A percentile compares a stretch with the other conserved stretches of the same genome.
phyloP scores from a whole-genome alignment of 2,888 invertebrate species.

The Bellardia pandia region DNA sequence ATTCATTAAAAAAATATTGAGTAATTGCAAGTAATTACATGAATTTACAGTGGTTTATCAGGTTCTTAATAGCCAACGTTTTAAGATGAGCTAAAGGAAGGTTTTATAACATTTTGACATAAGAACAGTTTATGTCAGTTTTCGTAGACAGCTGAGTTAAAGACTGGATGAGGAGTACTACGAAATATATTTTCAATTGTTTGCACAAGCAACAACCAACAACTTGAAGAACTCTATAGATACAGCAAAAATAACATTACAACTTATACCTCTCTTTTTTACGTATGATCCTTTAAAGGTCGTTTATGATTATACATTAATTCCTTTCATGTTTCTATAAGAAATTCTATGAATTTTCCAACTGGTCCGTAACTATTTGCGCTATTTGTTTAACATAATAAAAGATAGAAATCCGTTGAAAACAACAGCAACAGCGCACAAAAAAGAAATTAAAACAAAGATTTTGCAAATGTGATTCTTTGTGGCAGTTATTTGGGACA shows the following conservation, averaged over 20 bases:
- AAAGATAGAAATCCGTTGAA: constrained; percentile 72
- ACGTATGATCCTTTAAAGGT: constrained; percentile 3
- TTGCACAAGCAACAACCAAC: too few species aligned
- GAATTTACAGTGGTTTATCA: too few species aligned
- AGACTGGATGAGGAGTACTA: too few species aligned
- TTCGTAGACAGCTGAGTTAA: too few species aligned
- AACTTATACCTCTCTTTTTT: neutral
- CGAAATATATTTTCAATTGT: too few species aligned
- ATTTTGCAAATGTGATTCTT: constrained; percentile 70
- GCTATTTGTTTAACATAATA: constrained; percentile 56
- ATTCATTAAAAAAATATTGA: too few species aligned
- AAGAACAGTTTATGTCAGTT: too few species aligned
- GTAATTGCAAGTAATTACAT: too few species aligned
- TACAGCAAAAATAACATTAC: too few species aligned
- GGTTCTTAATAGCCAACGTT: too few species aligned
- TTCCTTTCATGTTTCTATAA: constrained; percentile 38
- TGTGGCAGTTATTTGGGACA: constrained; percentile 69
- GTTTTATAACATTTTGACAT: too few species aligned
- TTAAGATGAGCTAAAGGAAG: too few species aligned
- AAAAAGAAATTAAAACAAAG: constrained; percentile 43
- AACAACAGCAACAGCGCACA: constrained; percentile 36
- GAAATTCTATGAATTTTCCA: constrained; percentile 38
- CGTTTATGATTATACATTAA: neutral
- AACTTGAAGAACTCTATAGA: neutral
- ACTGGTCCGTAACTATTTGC: constrained; percentile 39